Conservation (phyloP, 2,113 vertebrate genomes). For the Ammodytes marinus region DNA sequence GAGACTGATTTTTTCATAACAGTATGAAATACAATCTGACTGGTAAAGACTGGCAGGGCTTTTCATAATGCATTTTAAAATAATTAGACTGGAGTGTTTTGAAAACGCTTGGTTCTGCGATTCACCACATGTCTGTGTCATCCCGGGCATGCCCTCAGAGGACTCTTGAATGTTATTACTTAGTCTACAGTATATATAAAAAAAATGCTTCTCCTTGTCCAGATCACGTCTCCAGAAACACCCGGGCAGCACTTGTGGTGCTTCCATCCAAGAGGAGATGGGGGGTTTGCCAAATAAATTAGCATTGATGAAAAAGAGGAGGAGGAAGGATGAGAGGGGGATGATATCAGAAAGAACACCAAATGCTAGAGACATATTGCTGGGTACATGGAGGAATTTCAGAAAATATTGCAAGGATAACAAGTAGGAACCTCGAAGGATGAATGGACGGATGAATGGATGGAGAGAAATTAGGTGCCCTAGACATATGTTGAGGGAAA, state of each 20-base stretch:
- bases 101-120: conserved; percentile 45
- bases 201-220: conserved; percentile 54
- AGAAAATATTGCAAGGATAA: conserved; percentile 31
- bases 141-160: conserved; percentile 48
- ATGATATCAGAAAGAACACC: conserved; percentile 1
- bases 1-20: conserved; percentile 33
- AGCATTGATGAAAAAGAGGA: conserved; percentile 9
- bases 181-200: conserved; percentile 58
- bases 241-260: conserved; percentile 14
- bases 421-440: conserved; percentile 20
- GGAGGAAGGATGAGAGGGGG: not conserved
- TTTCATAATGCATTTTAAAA: conserved; percentile 42
- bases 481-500: conserved; percentile 49
- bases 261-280: conserved; percentile 42
- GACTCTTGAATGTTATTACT: conserved; percentile 53
- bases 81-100: conserved; percentile 31
- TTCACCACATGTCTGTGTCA: conserved; percentile 45
- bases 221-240: conserved; percentile 48
- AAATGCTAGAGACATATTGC: not conserved
- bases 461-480: conserved; percentile 11
- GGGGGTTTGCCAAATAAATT: conserved; percentile 42
- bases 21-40: conserved; percentile 48
- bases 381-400: conserved; percentile 5
- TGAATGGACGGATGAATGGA: conserved; percentile 23
- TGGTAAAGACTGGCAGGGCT: conserved; percentile 1